Evolutionary conservation across 2,113 vertebrate genomes (phyloP), one percentile per base, ranked within the genome.

Genomic region (Ctenodactylus gundi): DNA sequence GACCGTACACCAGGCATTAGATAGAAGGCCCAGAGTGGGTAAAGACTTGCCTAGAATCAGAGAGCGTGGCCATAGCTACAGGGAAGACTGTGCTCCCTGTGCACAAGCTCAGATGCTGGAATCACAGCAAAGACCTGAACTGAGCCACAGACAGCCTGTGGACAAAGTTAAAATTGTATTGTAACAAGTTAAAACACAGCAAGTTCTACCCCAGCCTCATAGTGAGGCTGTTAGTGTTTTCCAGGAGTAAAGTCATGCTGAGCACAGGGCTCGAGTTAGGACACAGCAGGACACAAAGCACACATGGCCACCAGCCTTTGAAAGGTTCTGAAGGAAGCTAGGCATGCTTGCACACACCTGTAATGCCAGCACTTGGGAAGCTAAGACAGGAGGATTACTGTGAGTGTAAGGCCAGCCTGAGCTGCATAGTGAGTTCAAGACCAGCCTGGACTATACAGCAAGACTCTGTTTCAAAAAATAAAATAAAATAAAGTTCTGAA

Each of bases 111-210:
- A 21, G 2, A 29, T 57, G 6, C 23, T 20, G 25, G 21, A 46
- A 10, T n/a, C 0, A 51, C 14, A 80, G 53, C n/a, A 55, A 21
- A 41, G 6, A 31, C 8, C n/a, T 27, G 88, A 57, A 23, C 62
- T 31, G 17, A 20, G n/a, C 70, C 44, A 4, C 25, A 34, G 53
- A 31, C 20, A 77, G 62, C 51, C 41, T 36, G 64, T 36, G 6
- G 78, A 14, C 70, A 1, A 25, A 27, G n/a, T n/a, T 9, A 25
- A 68, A 73, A 68, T 17, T 34, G 72, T 34, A 34, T 49, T 34
- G 27, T 20, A 31, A 60, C 46, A 5, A 0, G 0, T 2, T 34
- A 68, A 44, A 62, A 62, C 53, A 41, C 4, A 0, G 0, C 21
- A 12, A 23, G 14, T 15, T 41, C 27, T 14, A 0, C n/a, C 7